These are phyloP conservation scores for Nematostella vectensis DNA, from an alignment of 92 coral and sea anemone genomes.

Conservation along the genomic window DNA sequence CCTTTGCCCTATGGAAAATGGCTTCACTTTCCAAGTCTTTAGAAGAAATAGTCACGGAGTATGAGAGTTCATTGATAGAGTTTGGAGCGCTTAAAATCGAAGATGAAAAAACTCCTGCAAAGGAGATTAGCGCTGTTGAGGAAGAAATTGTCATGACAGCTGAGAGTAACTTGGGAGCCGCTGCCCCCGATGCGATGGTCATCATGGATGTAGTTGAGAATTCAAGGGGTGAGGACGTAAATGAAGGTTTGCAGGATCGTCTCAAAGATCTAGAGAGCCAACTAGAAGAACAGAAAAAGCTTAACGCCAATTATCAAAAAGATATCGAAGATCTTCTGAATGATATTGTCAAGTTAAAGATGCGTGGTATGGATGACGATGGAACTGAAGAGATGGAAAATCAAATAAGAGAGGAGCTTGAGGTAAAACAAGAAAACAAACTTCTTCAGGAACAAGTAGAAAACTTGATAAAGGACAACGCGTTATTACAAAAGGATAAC, in stretches of 20 bases:
- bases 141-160: constrained; percentile 13
- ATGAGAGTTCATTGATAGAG: constrained; percentile 26
- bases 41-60: constrained; percentile 34
- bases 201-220: background rate
- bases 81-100: constrained; percentile 18
- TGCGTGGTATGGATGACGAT: constrained; percentile 45
- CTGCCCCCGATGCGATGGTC: background rate
- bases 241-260: constrained; percentile 9
- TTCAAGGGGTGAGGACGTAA: background rate
- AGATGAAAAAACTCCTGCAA: constrained; percentile 16
- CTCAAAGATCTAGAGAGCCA: constrained; percentile 26
- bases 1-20: constrained; percentile 35
- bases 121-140: constrained; percentile 17
- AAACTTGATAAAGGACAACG: constrained; percentile 20
- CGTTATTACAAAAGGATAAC: constrained; percentile 32
- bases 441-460: constrained; percentile 37
- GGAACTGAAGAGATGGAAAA: constrained; percentile 22
- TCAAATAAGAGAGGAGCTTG: constrained; percentile 34
- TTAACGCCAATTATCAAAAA: constrained; percentile 43
- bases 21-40: constrained; percentile 22
- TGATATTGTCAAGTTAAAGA: constrained; percentile 57
- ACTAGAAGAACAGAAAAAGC: constrained; percentile 37
- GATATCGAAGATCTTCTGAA: constrained; percentile 58
- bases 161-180: constrained; percentile 2
- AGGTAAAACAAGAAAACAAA: constrained; percentile 38